phyloP scores from a whole-genome alignment of 2,888 invertebrate genomes.

The Acanthosepion esculentum region DNA sequence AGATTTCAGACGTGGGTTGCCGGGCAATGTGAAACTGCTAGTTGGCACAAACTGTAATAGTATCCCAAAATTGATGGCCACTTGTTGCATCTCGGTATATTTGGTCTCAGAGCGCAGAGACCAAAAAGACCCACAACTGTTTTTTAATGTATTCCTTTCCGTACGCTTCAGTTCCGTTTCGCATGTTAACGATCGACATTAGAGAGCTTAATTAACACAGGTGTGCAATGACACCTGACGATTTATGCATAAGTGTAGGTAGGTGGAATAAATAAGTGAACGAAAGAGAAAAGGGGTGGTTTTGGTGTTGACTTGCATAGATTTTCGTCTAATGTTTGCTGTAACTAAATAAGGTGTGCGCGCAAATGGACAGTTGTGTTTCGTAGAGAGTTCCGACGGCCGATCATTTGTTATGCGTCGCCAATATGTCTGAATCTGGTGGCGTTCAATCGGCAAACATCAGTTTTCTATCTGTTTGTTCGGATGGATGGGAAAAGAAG shows the following conservation, averaged over 20 bases:
- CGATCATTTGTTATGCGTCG: not conserved
- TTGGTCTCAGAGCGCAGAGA: not conserved
- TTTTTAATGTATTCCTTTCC: not conserved
- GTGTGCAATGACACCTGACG: not conserved
- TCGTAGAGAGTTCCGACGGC: not conserved
- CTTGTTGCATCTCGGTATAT: not conserved
- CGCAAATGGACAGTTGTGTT: not conserved
- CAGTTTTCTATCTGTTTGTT: not conserved
- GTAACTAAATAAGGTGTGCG: not conserved
- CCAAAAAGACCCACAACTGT: not conserved
- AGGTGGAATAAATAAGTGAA: not conserved
- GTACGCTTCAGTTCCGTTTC: not conserved
- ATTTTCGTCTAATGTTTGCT: not conserved
- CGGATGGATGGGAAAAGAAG: not conserved
- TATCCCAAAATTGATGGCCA: not conserved
- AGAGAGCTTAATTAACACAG: conserved; percentile 5
- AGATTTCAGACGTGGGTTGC: not conserved
- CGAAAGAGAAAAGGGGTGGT: no score
- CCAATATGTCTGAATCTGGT: not conserved
- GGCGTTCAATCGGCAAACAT: not conserved
- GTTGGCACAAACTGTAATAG: not conserved
- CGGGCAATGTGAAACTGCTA: not conserved
- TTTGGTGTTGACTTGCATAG: not conserved
- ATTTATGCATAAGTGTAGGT: not conserved
- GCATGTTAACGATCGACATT: not conserved